Evolutionary conservation across 2,113 vertebrate genomes (phyloP), one percentile per base, ranked within the genome.

Genomic region (Rynchops niger): DNA sequence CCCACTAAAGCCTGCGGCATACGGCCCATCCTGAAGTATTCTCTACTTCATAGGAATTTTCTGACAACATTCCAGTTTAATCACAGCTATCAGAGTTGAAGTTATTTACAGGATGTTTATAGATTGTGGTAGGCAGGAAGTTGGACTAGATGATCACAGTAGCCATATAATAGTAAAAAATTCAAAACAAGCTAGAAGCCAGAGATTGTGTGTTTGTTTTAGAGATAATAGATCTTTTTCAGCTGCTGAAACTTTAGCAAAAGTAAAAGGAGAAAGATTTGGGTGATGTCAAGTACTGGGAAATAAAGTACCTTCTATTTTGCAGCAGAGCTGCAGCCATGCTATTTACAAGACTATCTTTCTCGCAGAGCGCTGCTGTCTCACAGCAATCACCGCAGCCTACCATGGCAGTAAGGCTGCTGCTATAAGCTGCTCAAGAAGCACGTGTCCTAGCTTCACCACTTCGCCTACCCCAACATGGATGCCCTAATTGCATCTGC

Each of bases 71-170:
- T 96, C 95, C 92, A 80, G 26, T 91, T 93, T 96, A 96, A 96
- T 92, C 93, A 86, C 70, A 87, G 66, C 74, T 93, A 81, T 95
- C 86, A 86, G 92, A 53, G 34, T 69, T 63, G 56, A 71, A 97
- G 88, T 66, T 96, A 95, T 97, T 97, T 92, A 96, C 95, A 95
- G 97, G 96, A 97, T 96, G 97, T 97, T 97, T 97, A 97, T 96
- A 94, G 90, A 93, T 42, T 9, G 2, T 17, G 45, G 42, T 12
- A 70, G 93, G 81, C 93, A 96, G 95, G 96, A 95, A 96, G 90
- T 55, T 27, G 21, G 74, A 93, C 88, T 88, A 88, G 92, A 97
- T 95, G 96, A 96, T 93, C 94, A 95, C 86, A 96, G 71, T 36
- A 90, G 79, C 56, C 69, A n/a, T 76, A 82, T 74, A 96, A 92